Evolutionary conservation across 2,888 invertebrate species (phyloP), one percentile per base, ranked within the genome.

Genomic region (Branchellion lobata): DNA sequence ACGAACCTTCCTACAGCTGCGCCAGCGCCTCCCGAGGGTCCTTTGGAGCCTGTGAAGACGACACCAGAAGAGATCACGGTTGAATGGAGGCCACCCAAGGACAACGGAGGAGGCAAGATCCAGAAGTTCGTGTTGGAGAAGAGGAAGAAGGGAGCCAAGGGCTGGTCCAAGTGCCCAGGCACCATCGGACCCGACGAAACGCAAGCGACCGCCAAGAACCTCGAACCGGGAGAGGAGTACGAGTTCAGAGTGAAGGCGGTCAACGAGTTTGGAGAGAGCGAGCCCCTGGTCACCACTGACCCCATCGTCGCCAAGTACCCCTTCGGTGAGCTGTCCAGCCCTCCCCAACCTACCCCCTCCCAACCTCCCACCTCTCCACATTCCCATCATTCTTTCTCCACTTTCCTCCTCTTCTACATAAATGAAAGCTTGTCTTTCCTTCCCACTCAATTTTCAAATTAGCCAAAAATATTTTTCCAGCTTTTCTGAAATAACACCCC

Each of bases 181-280:
- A 75, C 69, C 21, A 82, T 82, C 34, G 79, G 79, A 71, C 80
- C 82, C 0, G 57, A 68, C 24, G 83, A 83, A 65, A 82, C 82
- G 0, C 81, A 83, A 73, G 84, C 83, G 1, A 95, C 84, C 83
- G 93, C 98, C 72, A 92, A 96, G 84, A 98, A 98, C 88, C 90
- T 99, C 82, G 92, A 92, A 14, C 92, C 96, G 47, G 96, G 96
- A 79, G 91, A 91, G 83, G 93, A 94, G 79, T 99, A 99, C 87
- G 98, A 99, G 84, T 99, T 99, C 91, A 92, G 97, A 82, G 97
- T 99, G 0, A 92, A 94, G 90, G 99, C 99, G 81, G 99, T 98
- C 89, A 99, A 99, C 88, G 93, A 95, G 85, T 96, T 97, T 86
- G 99, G 99, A 36, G 93, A 94, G 83, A 96, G 97, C 0, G 98